Evolutionary conservation across 2,888 invertebrate genomes (phyloP).

Genomic region (Nomada fucata): DNA sequence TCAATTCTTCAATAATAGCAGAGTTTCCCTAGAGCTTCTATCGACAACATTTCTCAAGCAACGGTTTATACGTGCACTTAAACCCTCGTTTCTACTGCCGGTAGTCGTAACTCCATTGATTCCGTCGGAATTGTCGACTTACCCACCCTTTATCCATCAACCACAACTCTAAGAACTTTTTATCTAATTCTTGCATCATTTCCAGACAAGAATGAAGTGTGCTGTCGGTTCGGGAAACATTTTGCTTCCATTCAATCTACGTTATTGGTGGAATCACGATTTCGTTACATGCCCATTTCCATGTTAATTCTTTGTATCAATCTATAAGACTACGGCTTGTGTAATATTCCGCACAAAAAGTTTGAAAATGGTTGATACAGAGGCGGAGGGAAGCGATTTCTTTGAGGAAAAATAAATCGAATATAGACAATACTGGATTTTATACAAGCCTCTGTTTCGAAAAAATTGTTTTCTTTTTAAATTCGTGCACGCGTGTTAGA

Average conservation of each 20-base stretch:
- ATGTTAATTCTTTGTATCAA: too few species aligned
- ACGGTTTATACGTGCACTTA: constrained; percentile 26
- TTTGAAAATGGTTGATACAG: too few species aligned
- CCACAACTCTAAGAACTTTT: constrained; percentile 3
- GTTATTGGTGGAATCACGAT: too few species aligned
- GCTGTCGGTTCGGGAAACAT: neutral
- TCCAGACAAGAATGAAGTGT: neutral
- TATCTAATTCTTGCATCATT: constrained; percentile 5
- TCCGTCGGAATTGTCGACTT: constrained; percentile 17
- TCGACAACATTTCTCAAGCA: constrained; percentile 24
- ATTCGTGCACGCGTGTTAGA: too few species aligned
- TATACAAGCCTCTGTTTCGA: neutral
- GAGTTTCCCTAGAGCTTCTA: constrained; percentile 5
- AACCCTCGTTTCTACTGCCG: constrained; percentile 9
- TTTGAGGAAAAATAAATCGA: neutral
- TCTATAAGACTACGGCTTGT: too few species aligned
- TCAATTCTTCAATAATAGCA: constrained; percentile 3
- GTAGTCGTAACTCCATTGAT: constrained; percentile 25
- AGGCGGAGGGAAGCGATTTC: too few species aligned
- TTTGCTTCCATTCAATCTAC: neutral
- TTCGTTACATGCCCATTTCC: too few species aligned
- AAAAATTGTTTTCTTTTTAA: neutral
- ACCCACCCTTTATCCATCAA: neutral
- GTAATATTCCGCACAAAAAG: too few species aligned
- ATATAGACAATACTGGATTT: neutral